Evolutionary conservation across 2,888 invertebrate genomes (phyloP), one percentile per base, ranked within the genome.

Genomic region (Agrotis exclamationis): DNA sequence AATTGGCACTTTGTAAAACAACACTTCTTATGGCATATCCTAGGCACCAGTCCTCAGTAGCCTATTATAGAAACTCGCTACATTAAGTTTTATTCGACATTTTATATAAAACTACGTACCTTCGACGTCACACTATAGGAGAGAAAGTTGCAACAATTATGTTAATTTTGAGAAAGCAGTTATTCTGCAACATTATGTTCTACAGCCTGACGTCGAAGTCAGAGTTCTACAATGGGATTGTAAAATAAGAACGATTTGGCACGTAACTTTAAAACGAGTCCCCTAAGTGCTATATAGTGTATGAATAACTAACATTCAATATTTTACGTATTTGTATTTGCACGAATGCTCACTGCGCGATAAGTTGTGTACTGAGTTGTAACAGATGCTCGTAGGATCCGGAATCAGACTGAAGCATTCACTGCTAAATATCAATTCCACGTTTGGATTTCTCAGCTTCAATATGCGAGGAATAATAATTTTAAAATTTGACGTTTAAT

Each of bases 251-350:
- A 83, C 71, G 64, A 82, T 90, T 92, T 93, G 92, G 91, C 92
- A 92, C 91, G 81, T 88, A 86, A 87, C 86, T 86, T 85, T 81
- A 86, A 88, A 87, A 85, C 79, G 82, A 75, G 81, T 86, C 80
- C 83, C 88, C 87, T 90, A 89, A 81, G 84, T 87, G 85, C 88
- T 92, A 91, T 87, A 62, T 75, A 89, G 85, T 86, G 90, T 89
- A 89, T 88, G 86, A 85, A 85, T 86, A 88, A 82, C 90, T 92
- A 92, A 92, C 91, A 92, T 90, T 88, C 86, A 91, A 86, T 90
- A 88, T 84, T 86, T 90, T 92, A 93, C 91, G 92, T 92, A 92
- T 92, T 87, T 87, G 87, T 78, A 83, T 89, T 76, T 85, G 86
- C 85, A 79, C 84, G 82, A 83, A 76, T 80, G 76, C 78, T 84